phyloP scores from a whole-genome alignment of 2,888 invertebrate genomes.

The Encarsia formosa region DNA sequence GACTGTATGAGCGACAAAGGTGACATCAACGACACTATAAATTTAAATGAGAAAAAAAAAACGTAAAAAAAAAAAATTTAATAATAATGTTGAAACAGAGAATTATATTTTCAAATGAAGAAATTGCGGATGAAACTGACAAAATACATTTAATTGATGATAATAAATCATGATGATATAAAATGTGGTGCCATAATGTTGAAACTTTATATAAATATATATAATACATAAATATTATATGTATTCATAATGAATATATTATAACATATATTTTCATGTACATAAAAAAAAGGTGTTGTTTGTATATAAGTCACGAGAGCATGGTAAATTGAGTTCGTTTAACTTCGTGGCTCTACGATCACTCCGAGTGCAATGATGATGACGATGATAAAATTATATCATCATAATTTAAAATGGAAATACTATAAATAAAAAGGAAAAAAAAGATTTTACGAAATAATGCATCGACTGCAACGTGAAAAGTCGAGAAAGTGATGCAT shows the following conservation, averaged over 20 bases:
- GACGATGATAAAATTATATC: slow-evolving; percentile 8
- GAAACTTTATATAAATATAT: slow-evolving; percentile 46
- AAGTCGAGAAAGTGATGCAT: slow-evolving; percentile 6
- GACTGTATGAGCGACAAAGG: too few relatives aligned
- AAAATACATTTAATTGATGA: slow-evolving; percentile 3
- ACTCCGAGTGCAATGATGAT: slow-evolving; percentile 24
- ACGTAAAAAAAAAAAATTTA: background rate
- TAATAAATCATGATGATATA: slow-evolving; percentile 6
- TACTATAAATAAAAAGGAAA: too few relatives aligned
- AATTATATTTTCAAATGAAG: too few relatives aligned
- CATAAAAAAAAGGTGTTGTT: slow-evolving; percentile 50
- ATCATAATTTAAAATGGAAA: too few relatives aligned
- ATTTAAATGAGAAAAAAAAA: too few relatives aligned
- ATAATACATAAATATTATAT: slow-evolving; percentile 31
- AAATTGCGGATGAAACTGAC: background rate
- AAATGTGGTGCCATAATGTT: slow-evolving; percentile 48
- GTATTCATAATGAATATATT: slow-evolving; percentile 32
- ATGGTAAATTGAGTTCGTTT: background rate
- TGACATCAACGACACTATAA: too few relatives aligned
- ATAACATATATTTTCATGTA: slow-evolving; percentile 29
- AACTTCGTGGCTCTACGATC: slow-evolving; percentile 18
- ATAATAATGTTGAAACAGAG: slow-evolving; percentile 1
- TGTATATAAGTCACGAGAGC: slow-evolving; percentile 45
- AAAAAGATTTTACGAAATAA: slow-evolving; percentile 1
- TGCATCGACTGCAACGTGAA: slow-evolving; percentile 6